Evolutionary conservation across 2,797 vertebrate genomes (phyloP).

Genomic region (Trichosurus vulpecula): DNA sequence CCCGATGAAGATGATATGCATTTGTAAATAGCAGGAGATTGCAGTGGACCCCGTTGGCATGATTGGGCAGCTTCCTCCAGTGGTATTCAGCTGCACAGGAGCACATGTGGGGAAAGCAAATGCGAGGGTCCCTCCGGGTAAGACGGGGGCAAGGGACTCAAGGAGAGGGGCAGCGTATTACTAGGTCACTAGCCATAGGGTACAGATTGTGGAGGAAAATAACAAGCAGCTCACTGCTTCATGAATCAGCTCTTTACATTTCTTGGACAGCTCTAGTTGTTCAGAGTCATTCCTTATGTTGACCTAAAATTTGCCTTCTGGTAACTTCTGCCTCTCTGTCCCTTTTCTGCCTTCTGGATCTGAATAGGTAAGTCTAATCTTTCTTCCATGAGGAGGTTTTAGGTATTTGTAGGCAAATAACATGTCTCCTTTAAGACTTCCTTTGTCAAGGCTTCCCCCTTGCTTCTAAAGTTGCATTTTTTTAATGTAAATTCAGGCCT

Average conservation of each 20-base stretch:
- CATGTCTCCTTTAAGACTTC: not conserved
- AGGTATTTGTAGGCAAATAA: too few species aligned
- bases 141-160: not conserved
- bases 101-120: not conserved
- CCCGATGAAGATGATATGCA: not conserved
- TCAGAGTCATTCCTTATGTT: not conserved
- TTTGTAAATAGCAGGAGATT: not conserved
- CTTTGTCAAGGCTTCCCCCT: not conserved
- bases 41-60: not conserved
- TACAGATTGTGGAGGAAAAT: not conserved
- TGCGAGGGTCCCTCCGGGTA: not conserved
- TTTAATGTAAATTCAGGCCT: not conserved
- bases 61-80: not conserved
- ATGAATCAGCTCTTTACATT: not conserved
- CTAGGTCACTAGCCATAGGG: not conserved
- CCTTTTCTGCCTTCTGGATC: not conserved
- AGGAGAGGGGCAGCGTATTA: not conserved
- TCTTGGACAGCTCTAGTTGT: not conserved
- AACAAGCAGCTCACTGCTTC: not conserved
- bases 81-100: not conserved
- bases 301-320: not conserved
- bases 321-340: not conserved
- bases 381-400: too few species aligned
- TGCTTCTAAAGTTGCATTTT: not conserved
- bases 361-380: not conserved